phyloP scores from a whole-genome alignment of 2,797 vertebrate genomes.

The Glyptemys insculpta region DNA sequence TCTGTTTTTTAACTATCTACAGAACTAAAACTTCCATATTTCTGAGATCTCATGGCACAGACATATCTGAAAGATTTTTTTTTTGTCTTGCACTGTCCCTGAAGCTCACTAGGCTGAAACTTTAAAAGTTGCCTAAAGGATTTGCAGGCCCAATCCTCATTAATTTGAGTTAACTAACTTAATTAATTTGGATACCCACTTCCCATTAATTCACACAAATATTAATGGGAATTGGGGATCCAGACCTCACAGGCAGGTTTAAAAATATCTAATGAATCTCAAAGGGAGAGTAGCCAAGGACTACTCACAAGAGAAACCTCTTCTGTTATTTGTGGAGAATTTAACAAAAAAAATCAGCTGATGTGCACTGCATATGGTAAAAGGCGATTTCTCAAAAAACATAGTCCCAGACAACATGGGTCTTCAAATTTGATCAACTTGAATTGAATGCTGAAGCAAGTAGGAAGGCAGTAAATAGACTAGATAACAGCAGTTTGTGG shows the following conservation, averaged over 20 bases:
- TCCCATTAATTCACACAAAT: slow-evolving; percentile 61
- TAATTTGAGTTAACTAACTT: slow-evolving; percentile 63
- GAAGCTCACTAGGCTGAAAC: slow-evolving; percentile 27
- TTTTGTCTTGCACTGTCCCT: neutral
- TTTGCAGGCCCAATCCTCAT: slow-evolving; percentile 58
- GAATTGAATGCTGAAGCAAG: neutral
- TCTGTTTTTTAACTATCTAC: neutral
- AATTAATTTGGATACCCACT: slow-evolving; percentile 67
- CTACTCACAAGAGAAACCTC: slow-evolving; percentile 7
- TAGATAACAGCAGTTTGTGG: neutral
- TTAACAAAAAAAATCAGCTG: neutral
- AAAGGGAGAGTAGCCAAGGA: neutral
- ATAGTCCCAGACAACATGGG: neutral
- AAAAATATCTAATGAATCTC: slow-evolving; percentile 72
- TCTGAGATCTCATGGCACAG: neutral
- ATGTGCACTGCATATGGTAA: neutral
- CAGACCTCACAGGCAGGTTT: slow-evolving; percentile 61
- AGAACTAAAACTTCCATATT: neutral
- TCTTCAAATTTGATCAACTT: neutral
- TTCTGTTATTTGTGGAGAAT: neutral
- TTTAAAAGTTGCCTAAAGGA: slow-evolving; percentile 59
- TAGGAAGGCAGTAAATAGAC: neutral
- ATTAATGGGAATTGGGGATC: slow-evolving; percentile 67
- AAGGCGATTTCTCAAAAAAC: neutral
- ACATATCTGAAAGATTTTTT: neutral